Base-by-base conservation (phyloP, 1,140 invertebrate genomes). In the Hyles vespertilio region DNA sequence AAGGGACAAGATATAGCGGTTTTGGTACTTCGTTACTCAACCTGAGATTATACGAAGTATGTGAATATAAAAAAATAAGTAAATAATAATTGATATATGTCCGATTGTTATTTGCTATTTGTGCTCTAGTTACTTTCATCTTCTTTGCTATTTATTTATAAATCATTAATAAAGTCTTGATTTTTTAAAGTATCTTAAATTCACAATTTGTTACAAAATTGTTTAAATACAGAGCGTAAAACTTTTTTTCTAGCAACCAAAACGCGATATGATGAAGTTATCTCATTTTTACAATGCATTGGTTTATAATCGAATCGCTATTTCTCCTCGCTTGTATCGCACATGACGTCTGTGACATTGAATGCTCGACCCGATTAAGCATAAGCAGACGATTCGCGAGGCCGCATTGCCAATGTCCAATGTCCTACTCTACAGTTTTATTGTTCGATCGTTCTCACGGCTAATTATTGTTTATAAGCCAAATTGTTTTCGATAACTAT, bases 361-460 rank as follows among this genome's bases (percentile, higher is more conserved):
- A 81, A 81, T 72, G 76, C 67, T 71, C 77, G 82, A 79, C 83
- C 78, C 74, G 76, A 81, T 81, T 82, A 79, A 77, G 70, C 69
- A 74, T 67, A 69, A 61, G 79, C 75, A 79, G 79, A 80, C 72
- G 77, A 79, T 72, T 73, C 69, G 73, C 79, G 74, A 82, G 79
- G 79, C 72, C 77, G 65, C 62, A 10, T 61, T 52, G 66, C 44
- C 65, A 62, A 61, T 63, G 74, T 67, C 54, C 65, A 53, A 59
- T 59, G 61, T 77, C 72, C 66, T 65, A 51, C 67, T 74, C 67
- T 69, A 56, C 43, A 61, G 56, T 50, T 67, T 67, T 68, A 74
- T 69, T 77, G 70, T 73, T 69, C 63, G 58, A 67, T 56, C 60
- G 60, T 75, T 74, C 57, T 70, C 59, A 67, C 65, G 56, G 59